Conservation (phyloP, 2,888 invertebrate species). For the Athripsodes cinereus region DNA sequence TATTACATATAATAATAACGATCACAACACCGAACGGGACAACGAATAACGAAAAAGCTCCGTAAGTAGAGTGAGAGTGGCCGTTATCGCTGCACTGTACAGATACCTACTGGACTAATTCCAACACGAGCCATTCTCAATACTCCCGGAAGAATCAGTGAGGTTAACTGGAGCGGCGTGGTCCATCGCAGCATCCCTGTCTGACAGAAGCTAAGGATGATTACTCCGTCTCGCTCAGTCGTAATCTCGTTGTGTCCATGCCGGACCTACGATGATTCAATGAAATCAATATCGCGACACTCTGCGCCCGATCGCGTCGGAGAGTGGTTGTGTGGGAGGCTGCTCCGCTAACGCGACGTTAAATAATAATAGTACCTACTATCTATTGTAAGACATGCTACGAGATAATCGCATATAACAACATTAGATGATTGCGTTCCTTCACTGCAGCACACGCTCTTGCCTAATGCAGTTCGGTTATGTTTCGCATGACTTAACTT, state of each 20-base stretch:
- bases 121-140: constrained; percentile 19
- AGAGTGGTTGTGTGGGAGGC: constrained; percentile 11
- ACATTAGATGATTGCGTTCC: too few species aligned
- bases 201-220: constrained; percentile 15
- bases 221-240: constrained; percentile 17
- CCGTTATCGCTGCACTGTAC: constrained; percentile 25
- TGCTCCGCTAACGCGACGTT: background rate
- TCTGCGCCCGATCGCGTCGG: constrained; percentile 20
- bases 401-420: too few species aligned
- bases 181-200: constrained; percentile 21
- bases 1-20: constrained; percentile 7
- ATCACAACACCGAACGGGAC: constrained; percentile 6
- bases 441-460: too few species aligned
- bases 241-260: constrained; percentile 9
- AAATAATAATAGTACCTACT: background rate
- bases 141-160: constrained; percentile 26
- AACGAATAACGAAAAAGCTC: constrained; percentile 17
- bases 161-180: constrained; percentile 27
- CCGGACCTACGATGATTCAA: constrained; percentile 22
- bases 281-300: constrained; percentile 27
- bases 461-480: too few species aligned
- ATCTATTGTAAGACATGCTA: background rate
- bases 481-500: too few species aligned
- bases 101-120: constrained; percentile 27
- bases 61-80: constrained; percentile 24